phyloP scores from a whole-genome alignment of 2,888 invertebrate genomes.

The Orthosia cruda region DNA sequence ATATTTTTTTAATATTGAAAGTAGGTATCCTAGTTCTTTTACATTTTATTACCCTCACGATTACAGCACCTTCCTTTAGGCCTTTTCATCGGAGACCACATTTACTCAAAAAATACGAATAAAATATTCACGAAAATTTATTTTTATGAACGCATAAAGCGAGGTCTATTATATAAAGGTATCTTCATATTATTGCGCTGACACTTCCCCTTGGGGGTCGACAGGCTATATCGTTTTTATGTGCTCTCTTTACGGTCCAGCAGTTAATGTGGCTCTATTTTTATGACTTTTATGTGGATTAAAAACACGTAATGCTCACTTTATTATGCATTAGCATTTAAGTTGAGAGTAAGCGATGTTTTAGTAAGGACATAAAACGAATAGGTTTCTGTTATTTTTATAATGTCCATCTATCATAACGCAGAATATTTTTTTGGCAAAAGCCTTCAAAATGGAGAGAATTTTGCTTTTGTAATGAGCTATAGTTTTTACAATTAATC shows the following conservation, averaged over 20 bases:
- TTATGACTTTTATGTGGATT: slow-evolving; percentile 56
- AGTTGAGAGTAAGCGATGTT: slow-evolving; percentile 15
- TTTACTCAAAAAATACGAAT: slow-evolving; percentile 42
- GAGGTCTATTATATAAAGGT: slow-evolving; percentile 55
- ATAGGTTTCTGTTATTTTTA: background rate
- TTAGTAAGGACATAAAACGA: slow-evolving; percentile 5
- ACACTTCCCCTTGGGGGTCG: slow-evolving; percentile 59
- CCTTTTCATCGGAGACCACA: slow-evolving; percentile 21
- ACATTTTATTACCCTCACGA: slow-evolving; percentile 10
- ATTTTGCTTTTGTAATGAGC: no score
- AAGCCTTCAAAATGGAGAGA: no score
- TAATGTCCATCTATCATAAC: background rate
- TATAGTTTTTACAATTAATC: no score
- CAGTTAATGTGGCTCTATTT: slow-evolving; percentile 66
- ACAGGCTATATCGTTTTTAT: slow-evolving; percentile 63
- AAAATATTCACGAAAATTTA: slow-evolving; percentile 58
- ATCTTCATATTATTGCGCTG: slow-evolving; percentile 59
- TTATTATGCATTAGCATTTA: slow-evolving; percentile 41
- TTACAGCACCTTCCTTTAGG: background rate
- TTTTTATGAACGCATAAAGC: slow-evolving; percentile 61
- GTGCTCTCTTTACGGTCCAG: slow-evolving; percentile 49
- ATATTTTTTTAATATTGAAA: background rate
- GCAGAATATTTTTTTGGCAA: background rate
- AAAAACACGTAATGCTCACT: slow-evolving; percentile 46
- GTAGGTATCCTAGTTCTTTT: background rate